Evolutionary conservation across 2,797 vertebrate species (phyloP).

Genomic region (Thamnophis elegans): DNA sequence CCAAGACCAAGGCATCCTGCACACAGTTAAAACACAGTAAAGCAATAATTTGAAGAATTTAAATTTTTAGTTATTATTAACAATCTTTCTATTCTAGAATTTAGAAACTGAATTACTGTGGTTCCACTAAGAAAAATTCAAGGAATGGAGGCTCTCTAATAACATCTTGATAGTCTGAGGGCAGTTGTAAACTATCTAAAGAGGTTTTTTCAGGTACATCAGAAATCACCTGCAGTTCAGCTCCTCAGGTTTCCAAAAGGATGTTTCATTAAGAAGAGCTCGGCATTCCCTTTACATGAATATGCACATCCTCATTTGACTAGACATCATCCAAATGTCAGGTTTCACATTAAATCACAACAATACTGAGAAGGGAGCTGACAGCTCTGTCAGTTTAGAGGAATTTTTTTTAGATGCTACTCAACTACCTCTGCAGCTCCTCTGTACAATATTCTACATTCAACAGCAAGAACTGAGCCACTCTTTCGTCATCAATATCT

Average conservation of each 20-base stretch:
- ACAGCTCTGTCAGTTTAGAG: not conserved
- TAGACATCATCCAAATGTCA: not conserved
- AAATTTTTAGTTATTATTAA: not conserved
- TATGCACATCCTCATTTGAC: not conserved
- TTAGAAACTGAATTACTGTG: not conserved
- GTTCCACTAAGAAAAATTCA: not conserved
- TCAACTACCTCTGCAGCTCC: not conserved
- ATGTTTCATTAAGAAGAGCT: not conserved
- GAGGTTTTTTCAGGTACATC: not conserved
- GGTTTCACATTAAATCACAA: not conserved
- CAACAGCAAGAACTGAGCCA: not conserved
- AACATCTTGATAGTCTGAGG: not conserved
- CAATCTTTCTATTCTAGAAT: not conserved
- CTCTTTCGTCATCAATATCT: not conserved
- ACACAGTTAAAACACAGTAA: not conserved
- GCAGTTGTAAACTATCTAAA: not conserved
- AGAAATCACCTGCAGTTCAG: not conserved
- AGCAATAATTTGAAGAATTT: not conserved
- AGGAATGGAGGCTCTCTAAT: not conserved
- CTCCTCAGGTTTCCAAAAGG: not conserved
- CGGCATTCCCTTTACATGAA: not conserved
- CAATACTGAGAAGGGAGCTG: not conserved
- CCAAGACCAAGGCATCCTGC: not conserved
- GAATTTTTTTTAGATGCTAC: not conserved
- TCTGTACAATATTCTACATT: not conserved